phyloP scores from a whole-genome alignment of 2,797 vertebrate genomes.

The Numenius phaeopus region DNA sequence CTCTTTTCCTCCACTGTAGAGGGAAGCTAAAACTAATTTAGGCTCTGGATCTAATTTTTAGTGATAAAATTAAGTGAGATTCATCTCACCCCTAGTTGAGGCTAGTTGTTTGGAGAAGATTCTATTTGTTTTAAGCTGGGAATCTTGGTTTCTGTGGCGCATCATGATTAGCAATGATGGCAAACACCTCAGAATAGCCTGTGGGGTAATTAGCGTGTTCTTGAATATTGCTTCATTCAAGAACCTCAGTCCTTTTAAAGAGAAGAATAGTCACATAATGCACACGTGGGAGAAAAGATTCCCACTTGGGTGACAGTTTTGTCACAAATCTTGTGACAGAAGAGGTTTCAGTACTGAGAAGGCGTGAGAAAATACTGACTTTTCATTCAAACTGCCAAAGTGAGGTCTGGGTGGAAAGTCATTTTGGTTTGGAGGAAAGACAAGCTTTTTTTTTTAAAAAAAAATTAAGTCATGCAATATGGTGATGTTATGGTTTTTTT shows the following conservation, averaged over 20 bases:
- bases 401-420: background rate
- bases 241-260: background rate
- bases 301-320: background rate
- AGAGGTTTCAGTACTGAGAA: background rate
- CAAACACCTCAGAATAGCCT: background rate
- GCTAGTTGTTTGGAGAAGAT: background rate
- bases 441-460: background rate
- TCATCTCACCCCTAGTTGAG: background rate
- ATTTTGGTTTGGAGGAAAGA: background rate
- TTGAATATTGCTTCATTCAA: background rate
- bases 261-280: background rate
- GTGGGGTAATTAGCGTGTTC: fast-evolving
- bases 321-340: background rate
- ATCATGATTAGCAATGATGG: background rate
- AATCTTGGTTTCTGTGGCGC: background rate
- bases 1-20: background rate
- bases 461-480: background rate
- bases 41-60: background rate
- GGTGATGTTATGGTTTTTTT: background rate
- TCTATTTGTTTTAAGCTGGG: background rate
- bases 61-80: background rate
- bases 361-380: background rate
- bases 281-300: background rate
- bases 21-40: background rate
- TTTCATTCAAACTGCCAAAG: background rate